Evolutionary conservation across 2,113 vertebrate genomes (phyloP).

Genomic region (Heliornis fulica): DNA sequence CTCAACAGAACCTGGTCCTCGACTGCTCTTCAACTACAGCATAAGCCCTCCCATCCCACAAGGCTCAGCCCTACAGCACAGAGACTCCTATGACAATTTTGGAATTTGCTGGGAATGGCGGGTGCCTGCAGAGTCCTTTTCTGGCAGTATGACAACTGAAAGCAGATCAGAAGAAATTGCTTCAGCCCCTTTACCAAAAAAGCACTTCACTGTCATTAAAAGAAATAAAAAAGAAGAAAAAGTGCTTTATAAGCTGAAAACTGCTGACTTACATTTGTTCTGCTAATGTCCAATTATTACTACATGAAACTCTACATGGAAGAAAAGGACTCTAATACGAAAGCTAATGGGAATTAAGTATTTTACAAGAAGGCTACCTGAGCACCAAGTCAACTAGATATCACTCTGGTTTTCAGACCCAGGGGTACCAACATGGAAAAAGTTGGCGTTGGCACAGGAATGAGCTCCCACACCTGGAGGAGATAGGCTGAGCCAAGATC

Average conservation of each 20-base stretch:
- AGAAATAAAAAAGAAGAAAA: background rate
- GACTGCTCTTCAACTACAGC: no score
- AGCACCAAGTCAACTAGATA: background rate
- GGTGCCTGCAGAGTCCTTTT: background rate
- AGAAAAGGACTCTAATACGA: background rate
- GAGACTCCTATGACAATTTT: no score
- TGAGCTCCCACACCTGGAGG: accelerated
- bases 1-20: no score
- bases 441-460: background rate
- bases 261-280: conserved; percentile 9
- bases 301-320: background rate
- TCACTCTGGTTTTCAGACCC: background rate
- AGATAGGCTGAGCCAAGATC: background rate
- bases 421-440: background rate
- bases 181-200: background rate
- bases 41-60: accelerated
- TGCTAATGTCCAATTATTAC: conserved; percentile 5
- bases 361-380: conserved; percentile 1
- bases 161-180: background rate
- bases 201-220: background rate
- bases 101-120: accelerated
- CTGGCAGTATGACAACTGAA: background rate
- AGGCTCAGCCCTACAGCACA: background rate
- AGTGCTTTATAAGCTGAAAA: background rate
- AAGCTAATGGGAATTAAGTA: conserved; percentile 36